These are phyloP conservation scores for Crotalus helleri DNA, from an alignment of 2,113 vertebrate species.

Conservation along the genomic window DNA sequence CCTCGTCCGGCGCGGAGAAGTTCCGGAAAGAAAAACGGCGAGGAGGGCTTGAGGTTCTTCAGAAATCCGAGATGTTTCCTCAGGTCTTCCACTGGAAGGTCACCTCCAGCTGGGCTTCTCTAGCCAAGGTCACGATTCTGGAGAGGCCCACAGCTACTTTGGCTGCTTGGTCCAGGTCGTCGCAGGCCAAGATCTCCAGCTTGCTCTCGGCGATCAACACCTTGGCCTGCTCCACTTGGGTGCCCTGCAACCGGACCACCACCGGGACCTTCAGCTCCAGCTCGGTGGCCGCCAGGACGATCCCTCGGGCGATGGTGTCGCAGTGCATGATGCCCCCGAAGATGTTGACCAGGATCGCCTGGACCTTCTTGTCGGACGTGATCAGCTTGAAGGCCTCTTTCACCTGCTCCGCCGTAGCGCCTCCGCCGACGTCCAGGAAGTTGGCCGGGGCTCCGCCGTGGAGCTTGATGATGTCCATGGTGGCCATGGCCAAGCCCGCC, in stretches of 20 bases:
- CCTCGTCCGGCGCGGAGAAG: not conserved
- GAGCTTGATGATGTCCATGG: slow-evolving; percentile 99
- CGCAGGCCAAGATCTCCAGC: slow-evolving; percentile 93
- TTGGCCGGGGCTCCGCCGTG: slow-evolving; percentile 90
- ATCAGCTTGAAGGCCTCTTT: slow-evolving; percentile 93
- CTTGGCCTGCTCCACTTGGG: slow-evolving; percentile 93
- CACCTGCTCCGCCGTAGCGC: slow-evolving; percentile 93
- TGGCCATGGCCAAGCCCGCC: slow-evolving; percentile 96
- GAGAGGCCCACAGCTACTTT: slow-evolving; percentile 95
- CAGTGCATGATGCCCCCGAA: slow-evolving; percentile 98
- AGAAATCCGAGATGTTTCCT: not conserved
- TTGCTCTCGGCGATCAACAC: slow-evolving; percentile 90
- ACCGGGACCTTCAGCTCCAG: slow-evolving; percentile 93
- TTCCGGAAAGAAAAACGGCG: too few species aligned
- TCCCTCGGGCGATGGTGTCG: slow-evolving; percentile 94
- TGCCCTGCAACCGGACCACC: slow-evolving; percentile 95
- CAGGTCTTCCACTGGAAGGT: not conserved
- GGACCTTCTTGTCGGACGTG: slow-evolving; percentile 74
- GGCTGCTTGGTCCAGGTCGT: slow-evolving; percentile 95
- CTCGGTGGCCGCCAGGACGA: slow-evolving; percentile 91
- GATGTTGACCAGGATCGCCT: slow-evolving; percentile 95
- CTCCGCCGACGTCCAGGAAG: slow-evolving; percentile 95
- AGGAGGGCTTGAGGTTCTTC: too few species aligned
- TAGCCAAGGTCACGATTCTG: slow-evolving; percentile 85
- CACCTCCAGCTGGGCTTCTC: slow-evolving; percentile 74